These are phyloP conservation scores for Zele albiditarsus DNA, from an alignment of 2,888 invertebrate genomes.

Conservation along the genomic window DNA sequence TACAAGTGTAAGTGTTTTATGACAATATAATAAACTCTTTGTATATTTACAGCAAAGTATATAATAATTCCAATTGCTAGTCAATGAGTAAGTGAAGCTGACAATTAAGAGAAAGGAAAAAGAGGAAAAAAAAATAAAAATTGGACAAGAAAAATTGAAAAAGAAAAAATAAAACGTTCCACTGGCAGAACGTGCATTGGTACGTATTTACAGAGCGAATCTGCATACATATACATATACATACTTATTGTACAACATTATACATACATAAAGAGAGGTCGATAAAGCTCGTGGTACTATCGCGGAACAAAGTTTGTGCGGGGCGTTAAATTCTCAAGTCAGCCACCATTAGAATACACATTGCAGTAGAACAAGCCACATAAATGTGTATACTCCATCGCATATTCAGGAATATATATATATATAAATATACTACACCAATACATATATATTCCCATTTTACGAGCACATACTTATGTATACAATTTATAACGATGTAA, in stretches of 20 bases:
- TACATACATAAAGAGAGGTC: not conserved
- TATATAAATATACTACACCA: conserved; percentile 1
- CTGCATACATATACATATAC: not conserved
- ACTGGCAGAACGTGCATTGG: not conserved
- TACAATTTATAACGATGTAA: conserved; percentile 15
- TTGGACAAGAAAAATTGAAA: not conserved
- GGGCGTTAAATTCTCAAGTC: conserved; percentile 28
- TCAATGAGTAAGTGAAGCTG: not conserved
- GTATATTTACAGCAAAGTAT: not conserved
- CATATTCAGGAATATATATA: not conserved
- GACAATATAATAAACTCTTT: conserved; percentile 16
- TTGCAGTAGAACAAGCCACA: not conserved
- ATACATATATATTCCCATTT: not conserved
- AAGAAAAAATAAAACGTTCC: not conserved
- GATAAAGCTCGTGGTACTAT: conserved; percentile 9
- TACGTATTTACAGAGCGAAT: too few species aligned
- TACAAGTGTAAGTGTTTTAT: conserved; percentile 8
- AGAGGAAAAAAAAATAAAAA: conserved; percentile 5
- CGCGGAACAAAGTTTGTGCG: conserved; percentile 30
- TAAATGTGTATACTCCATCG: not conserved
- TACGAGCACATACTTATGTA: not conserved
- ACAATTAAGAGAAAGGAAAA: conserved; percentile 5
- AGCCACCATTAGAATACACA: conserved; percentile 14
- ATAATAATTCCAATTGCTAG: not conserved
- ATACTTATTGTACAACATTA: not conserved